These are phyloP conservation scores for Melanotaenia maccullochi DNA, from an alignment of 2,797 vertebrate species.

Conservation along the genomic window DNA sequence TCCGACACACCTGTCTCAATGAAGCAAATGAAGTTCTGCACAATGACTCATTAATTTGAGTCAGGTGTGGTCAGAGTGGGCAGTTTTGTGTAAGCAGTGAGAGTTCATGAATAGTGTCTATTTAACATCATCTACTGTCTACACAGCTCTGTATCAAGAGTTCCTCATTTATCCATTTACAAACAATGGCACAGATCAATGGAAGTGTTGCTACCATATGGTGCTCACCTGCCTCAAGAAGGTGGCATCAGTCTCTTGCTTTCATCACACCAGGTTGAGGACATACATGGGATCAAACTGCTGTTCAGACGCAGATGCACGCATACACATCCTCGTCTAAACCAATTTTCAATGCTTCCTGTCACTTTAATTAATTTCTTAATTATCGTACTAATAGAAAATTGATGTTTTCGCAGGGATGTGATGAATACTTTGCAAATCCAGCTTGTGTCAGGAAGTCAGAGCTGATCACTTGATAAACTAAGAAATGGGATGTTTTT, in stretches of 20 bases:
- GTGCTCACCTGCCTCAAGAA: not conserved
- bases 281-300: not conserved
- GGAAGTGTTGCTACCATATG: too few relatives aligned
- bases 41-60: too few relatives aligned
- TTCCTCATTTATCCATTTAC: too few relatives aligned
- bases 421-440: slow-evolving; percentile 6
- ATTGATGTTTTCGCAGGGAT: not conserved
- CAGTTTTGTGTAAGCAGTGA: too few relatives aligned
- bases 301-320: not conserved
- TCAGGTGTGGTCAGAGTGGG: too few relatives aligned
- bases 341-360: slow-evolving; percentile 2
- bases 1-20: too few relatives aligned
- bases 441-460: not conserved
- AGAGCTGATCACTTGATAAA: not conserved
- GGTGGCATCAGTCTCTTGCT: not conserved
- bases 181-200: too few relatives aligned
- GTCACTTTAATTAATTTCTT: slow-evolving; percentile 17
- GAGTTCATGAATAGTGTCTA: too few relatives aligned
- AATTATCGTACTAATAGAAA: slow-evolving; percentile 3
- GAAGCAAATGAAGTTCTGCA: too few relatives aligned
- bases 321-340: not conserved
- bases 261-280: not conserved
- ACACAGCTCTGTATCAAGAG: too few relatives aligned
- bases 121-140: too few relatives aligned
- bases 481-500: not conserved